Conservation (phyloP, 92 coral and sea anemone genomes). For the Zoanthus sociatus region DNA sequence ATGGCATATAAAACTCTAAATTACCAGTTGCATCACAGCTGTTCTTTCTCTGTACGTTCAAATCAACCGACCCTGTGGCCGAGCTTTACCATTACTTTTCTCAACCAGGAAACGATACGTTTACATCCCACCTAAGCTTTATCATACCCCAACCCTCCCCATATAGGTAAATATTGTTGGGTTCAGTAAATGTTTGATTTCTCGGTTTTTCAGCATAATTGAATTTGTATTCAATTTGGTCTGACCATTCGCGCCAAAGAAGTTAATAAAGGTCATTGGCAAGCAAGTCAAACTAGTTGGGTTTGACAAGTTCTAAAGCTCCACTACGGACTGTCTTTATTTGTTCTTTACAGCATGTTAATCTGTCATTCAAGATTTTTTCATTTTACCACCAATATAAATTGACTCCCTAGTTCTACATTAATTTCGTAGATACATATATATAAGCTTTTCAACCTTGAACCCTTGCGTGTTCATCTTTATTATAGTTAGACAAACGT, state of each 20-base stretch:
- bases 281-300: neutral
- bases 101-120: neutral
- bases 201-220: neutral
- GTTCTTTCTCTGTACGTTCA: neutral
- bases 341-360: too few species aligned
- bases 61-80: neutral
- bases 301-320: neutral
- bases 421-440: too few species aligned
- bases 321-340: neutral
- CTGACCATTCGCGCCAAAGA: neutral
- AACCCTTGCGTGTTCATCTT: too few species aligned
- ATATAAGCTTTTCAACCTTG: too few species aligned
- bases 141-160: neutral
- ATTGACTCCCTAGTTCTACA: too few species aligned
- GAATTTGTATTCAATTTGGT: neutral
- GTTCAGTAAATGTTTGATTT: neutral
- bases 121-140: neutral
- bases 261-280: neutral
- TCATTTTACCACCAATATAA: too few species aligned
- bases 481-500: too few species aligned
- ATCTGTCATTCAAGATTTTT: too few species aligned
- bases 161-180: neutral
- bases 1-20: too few species aligned
- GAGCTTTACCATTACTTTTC: neutral
- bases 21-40: neutral